Evolutionary conservation across 2,888 invertebrate genomes (phyloP).

Genomic region (Schizaphis graminum): DNA sequence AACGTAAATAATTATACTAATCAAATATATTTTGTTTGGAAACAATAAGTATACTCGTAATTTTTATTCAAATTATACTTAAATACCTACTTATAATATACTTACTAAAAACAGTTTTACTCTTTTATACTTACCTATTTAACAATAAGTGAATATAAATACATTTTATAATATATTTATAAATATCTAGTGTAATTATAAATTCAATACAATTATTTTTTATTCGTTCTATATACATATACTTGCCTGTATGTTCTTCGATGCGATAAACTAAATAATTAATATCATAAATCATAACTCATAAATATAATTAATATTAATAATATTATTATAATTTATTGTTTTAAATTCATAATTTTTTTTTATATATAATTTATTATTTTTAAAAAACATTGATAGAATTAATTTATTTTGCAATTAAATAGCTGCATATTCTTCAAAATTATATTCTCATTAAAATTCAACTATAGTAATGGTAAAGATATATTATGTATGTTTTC

Average conservation of each 20-base stretch:
- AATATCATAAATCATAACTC: no score
- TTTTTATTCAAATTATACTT: background rate
- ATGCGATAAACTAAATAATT: no score
- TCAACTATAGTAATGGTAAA: no score
- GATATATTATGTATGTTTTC: no score
- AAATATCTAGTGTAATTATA: background rate
- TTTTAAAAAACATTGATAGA: background rate
- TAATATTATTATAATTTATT: background rate
- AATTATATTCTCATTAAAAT: background rate
- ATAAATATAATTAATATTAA: background rate
- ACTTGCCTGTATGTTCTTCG: background rate
- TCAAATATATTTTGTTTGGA: background rate
- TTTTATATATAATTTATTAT: background rate
- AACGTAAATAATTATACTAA: background rate
- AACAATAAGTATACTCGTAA: background rate
- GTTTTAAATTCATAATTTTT: background rate
- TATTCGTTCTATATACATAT: background rate
- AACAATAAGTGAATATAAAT: background rate
- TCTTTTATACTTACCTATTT: background rate
- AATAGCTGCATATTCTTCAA: background rate
- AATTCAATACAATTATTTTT: background rate
- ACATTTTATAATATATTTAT: background rate
- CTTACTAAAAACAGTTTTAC: background rate
- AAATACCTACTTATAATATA: background rate
- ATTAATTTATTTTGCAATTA: background rate